Conservation (phyloP, 1,140 invertebrate genomes). For the Megathymus violae region DNA sequence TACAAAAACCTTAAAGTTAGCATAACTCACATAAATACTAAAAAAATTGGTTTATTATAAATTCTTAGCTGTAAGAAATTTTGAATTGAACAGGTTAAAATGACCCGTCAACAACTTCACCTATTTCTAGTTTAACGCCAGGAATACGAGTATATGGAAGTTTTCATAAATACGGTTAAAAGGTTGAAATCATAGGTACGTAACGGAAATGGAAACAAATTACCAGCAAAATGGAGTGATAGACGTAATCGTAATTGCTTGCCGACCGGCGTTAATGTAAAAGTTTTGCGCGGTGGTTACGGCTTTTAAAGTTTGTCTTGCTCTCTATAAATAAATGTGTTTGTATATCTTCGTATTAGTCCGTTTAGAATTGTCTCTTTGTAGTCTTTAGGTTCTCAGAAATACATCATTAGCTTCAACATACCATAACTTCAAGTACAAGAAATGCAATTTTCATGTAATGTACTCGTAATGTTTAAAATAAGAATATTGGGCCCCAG, state of each 20-base stretch:
- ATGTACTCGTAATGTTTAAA: neutral
- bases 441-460: no score
- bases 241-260: conserved; percentile 68
- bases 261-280: conserved; percentile 73
- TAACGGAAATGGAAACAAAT: conserved; percentile 48
- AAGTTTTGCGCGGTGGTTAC: conserved; percentile 67
- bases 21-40: no score
- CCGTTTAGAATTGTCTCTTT: conserved; percentile 44
- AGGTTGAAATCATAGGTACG: conserved; percentile 34
- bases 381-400: no score
- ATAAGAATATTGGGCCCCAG: conserved; percentile 52
- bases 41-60: no score
- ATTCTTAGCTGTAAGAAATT: no score
- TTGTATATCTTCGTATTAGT: conserved; percentile 66
- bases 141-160: neutral
- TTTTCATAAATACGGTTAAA: conserved; percentile 25
- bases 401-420: no score
- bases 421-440: no score
- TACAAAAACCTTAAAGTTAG: neutral
- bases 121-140: neutral
- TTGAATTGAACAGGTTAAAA: no score
- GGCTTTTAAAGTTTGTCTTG: conserved; percentile 75
- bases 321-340: conserved; percentile 78
- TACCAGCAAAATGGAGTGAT: conserved; percentile 50
- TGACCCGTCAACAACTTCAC: no score